Evolutionary conservation across 2,113 vertebrate genomes (phyloP).

Genomic region (Pseudorasbora parva): DNA sequence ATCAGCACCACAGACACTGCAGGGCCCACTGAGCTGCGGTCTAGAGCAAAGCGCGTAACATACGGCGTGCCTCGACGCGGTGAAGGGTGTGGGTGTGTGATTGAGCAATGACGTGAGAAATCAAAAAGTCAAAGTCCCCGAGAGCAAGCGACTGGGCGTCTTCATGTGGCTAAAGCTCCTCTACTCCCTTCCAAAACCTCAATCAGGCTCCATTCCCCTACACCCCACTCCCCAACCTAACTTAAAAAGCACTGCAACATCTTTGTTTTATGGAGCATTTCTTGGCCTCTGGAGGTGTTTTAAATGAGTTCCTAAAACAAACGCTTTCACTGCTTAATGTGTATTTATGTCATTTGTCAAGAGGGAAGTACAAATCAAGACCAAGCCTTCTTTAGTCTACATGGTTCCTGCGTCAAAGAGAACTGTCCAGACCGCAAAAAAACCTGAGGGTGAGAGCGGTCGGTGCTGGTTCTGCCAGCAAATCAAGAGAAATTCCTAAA

Average conservation of each 20-base stretch:
- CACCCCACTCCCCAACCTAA: neutral
- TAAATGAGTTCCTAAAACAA: conserved; percentile 33
- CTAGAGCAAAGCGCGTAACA: conserved; percentile 59
- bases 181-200: conserved; percentile 46
- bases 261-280: conserved; percentile 39
- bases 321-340: conserved; percentile 29
- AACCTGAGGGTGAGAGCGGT: conserved; percentile 30
- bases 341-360: conserved; percentile 41
- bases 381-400: conserved; percentile 15
- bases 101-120: conserved; percentile 31
- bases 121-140: conserved; percentile 22
- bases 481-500: conserved; percentile 20
- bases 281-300: conserved; percentile 30
- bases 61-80: conserved; percentile 65
- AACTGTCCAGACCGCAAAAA: conserved; percentile 39
- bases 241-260: conserved; percentile 1
- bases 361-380: conserved; percentile 30
- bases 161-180: conserved; percentile 40
- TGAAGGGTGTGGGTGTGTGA: conserved; percentile 54
- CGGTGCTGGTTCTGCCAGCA: neutral
- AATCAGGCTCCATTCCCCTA: conserved; percentile 49
- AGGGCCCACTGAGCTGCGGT: conserved; percentile 58
- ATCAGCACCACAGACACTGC: conserved; percentile 53
- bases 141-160: conserved; percentile 55
- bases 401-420: conserved; percentile 16